Percentiles rank a stretch among this genome's conserved stretches.
These are phyloP conservation scores for Thryonomys swinderianus DNA, from an alignment of 2,113 vertebrate genomes.

Conservation along the genomic window DNA sequence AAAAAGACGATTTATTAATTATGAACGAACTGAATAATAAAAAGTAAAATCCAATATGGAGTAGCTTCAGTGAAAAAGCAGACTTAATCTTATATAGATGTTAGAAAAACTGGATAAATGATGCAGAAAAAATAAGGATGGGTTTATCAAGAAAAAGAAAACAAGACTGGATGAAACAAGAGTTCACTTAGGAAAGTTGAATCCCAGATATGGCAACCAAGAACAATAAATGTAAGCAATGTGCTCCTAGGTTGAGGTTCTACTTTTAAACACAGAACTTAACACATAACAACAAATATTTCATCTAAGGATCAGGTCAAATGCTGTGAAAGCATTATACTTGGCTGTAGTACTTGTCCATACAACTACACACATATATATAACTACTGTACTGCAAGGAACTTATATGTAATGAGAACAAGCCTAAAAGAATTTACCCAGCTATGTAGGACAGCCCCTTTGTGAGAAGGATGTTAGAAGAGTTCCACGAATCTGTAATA, in stretches of 20 bases:
- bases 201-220: background rate
- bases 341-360: background rate
- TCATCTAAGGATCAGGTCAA: background rate
- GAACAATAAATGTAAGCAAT: background rate
- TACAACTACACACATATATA: background rate
- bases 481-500: background rate
- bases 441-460: background rate
- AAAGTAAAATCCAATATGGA: background rate
- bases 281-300: background rate
- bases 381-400: background rate
- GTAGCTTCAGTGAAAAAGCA: background rate
- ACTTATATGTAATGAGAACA: background rate
- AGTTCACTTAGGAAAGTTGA: background rate
- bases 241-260: background rate
- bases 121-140: background rate
- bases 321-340: background rate
- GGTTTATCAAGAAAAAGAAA: background rate
- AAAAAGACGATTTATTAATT: background rate
- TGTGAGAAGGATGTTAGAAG: constrained; percentile 38
- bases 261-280: background rate
- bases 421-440: background rate
- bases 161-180: background rate
- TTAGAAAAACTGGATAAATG: background rate
- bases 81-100: background rate
- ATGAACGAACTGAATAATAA: background rate